These are phyloP conservation scores for Drosophila fuyamai DNA, from an alignment of 1,140 invertebrate genomes.

Conservation along the genomic window DNA sequence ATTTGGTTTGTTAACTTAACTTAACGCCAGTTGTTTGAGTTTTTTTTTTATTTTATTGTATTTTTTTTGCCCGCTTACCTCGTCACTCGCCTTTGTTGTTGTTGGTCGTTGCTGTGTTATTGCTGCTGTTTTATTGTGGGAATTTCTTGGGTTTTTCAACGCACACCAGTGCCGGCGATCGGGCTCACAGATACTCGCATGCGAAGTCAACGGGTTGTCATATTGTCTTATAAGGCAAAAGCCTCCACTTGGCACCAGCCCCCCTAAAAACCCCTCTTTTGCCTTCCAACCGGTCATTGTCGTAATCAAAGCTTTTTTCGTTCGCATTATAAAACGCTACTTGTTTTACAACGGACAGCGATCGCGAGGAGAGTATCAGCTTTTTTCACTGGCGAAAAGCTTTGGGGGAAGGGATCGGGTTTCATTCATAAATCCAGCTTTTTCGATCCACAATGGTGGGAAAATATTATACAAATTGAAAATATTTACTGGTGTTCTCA, in stretches of 20 bases:
- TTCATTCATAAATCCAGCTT: constrained; percentile 78
- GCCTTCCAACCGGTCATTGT: constrained; percentile 33
- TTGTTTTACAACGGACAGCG: constrained; percentile 59
- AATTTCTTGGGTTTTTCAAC: constrained; percentile 85
- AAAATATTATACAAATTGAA: constrained; percentile 4
- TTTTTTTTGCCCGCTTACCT: constrained; percentile 15
- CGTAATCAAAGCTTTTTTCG: constrained; percentile 72
- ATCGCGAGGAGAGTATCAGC: constrained; percentile 18
- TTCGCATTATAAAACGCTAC: constrained; percentile 69
- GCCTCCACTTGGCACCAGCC: constrained; percentile 48
- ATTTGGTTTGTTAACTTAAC: constrained; percentile 75
- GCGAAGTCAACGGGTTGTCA: constrained; percentile 49
- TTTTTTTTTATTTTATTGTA: constrained; percentile 50
- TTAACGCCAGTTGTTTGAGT: constrained; percentile 65
- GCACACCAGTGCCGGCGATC: constrained; percentile 57
- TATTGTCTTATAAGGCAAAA: constrained; percentile 77
- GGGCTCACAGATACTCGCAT: constrained; percentile 14
- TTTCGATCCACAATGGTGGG: constrained; percentile 13
- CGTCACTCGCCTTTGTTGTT: constrained; percentile 42
- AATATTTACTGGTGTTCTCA: neutral
- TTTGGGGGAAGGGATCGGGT: constrained; percentile 48
- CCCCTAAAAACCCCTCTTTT: constrained; percentile 11
- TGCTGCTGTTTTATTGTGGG: constrained; percentile 84
- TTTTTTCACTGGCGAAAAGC: constrained; percentile 38
- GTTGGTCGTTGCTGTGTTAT: constrained; percentile 55